Evolutionary conservation across 2,888 invertebrate genomes (phyloP), one percentile per base, ranked within the genome.

Genomic region (Polyommatus icarus): DNA sequence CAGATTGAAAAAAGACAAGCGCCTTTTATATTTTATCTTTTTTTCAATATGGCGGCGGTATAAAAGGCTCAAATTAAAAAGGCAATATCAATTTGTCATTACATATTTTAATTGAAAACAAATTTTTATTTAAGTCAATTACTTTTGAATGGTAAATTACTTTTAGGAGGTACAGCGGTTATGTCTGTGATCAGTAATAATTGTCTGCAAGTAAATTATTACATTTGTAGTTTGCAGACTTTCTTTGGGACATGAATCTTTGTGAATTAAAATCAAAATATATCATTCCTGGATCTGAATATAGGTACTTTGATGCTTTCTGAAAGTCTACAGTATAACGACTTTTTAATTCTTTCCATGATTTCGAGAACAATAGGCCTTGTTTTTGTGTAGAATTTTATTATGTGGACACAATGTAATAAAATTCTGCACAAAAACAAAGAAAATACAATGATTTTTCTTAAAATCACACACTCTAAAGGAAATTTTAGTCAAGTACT

Each of bases 101-200:
- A 67, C 15, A 67, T 67, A 67, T 67, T 67, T 67, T 67, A 67
- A 67, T 67, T 67, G 67, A 67, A 67, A 67, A 67, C 67, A 29
- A 67, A 67, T 67, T 29, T 36, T 67, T 32, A 67, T 67, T 67
- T 67, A 32, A 29, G 67, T 67, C 67, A 32, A 67, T 67, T 67
- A 67, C 67, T 67, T 67, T 67, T 32, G 24, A 67, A 67, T 67
- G 67, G 29, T 67, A 67, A 67, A 67, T 67, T 29, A 67, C 67
- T 29, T 67, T 67, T 15, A 32, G 5, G 67, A 67, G 15, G 29
- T 29, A 32, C 18, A 67, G 67, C 15, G 67, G 29, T 67, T 67
- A 67, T 29, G 32, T 29, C 24, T 67, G 29, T 32, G 29, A 29
- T 15, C 29, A 18, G 12, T 67, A 29, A 67, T 24, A 67, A 67